A percentile compares a stretch with the other conserved stretches of the same genome.
phyloP scores from a whole-genome alignment of 2,113 vertebrate species.

The Rhagologus leucostigma region DNA sequence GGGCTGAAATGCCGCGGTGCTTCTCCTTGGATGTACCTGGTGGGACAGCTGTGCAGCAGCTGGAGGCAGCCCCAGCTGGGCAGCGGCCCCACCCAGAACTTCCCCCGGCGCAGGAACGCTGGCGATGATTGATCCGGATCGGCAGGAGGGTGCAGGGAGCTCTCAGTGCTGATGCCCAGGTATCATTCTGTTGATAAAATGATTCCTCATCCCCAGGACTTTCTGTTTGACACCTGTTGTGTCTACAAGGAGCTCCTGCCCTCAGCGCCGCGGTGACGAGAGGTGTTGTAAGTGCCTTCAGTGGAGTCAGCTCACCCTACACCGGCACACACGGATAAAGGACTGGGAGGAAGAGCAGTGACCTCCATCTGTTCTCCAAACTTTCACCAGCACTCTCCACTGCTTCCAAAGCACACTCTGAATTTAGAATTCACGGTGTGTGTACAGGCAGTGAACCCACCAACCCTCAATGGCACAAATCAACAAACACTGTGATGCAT shows the following conservation, averaged over 20 bases:
- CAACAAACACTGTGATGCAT: neutral
- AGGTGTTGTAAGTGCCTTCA: neutral
- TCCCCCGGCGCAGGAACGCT: accelerated
- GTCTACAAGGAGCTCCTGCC: neutral
- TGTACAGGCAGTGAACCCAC: neutral
- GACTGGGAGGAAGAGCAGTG: neutral
- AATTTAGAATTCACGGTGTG: neutral
- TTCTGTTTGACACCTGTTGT: neutral
- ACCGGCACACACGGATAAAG: accelerated
- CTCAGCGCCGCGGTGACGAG: accelerated
- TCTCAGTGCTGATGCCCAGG: neutral
- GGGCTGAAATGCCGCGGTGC: accelerated
- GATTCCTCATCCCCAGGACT: neutral
- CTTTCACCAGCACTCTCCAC: neutral
- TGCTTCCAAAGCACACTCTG: neutral
- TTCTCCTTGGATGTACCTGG: accelerated
- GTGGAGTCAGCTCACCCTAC: neutral
- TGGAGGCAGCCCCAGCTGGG: neutral
- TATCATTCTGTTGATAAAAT: neutral
- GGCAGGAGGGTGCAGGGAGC: neutral
- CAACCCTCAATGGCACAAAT: neutral
- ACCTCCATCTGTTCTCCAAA: neutral
- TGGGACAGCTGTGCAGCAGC: neutral
- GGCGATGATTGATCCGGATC: accelerated
- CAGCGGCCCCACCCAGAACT: neutral